Evolutionary conservation across 1,140 invertebrate genomes (phyloP).

Genomic region (Brachionus sp.): DNA sequence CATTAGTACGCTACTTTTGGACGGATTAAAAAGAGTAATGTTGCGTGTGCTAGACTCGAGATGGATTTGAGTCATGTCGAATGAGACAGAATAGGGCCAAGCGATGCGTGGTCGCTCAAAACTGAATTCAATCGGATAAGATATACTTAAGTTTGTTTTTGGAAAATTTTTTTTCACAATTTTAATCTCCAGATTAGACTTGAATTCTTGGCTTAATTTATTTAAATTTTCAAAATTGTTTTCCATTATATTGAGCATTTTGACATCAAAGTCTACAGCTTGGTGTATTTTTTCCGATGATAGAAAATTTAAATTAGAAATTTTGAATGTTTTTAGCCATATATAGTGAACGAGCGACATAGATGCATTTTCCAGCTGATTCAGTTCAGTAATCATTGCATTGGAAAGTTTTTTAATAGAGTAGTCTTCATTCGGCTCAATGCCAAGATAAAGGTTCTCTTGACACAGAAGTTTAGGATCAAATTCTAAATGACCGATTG

Average conservation of each 20-base stretch:
- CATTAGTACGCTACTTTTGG: neutral
- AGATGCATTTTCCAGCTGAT: neutral
- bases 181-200: neutral
- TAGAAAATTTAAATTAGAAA: conserved; percentile 16
- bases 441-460: neutral
- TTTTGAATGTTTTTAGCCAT: conserved; percentile 37
- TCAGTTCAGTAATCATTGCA: neutral
- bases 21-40: conserved; percentile 17
- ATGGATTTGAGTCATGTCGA: neutral
- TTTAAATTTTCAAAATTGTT: neutral
- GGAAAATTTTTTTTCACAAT: neutral
- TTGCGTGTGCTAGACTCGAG: neutral
- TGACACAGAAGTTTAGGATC: neutral
- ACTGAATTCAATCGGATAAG: conserved; percentile 1
- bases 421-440: neutral
- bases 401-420: neutral
- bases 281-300: neutral
- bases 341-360: neutral
- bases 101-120: neutral
- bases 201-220: neutral
- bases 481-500: neutral
- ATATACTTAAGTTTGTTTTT: neutral
- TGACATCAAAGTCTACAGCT: conserved; percentile 15
- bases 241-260: neutral
- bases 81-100: neutral